Conservation (phyloP, 2,888 invertebrate genomes). For the Aporophyla lueneburgensis region DNA sequence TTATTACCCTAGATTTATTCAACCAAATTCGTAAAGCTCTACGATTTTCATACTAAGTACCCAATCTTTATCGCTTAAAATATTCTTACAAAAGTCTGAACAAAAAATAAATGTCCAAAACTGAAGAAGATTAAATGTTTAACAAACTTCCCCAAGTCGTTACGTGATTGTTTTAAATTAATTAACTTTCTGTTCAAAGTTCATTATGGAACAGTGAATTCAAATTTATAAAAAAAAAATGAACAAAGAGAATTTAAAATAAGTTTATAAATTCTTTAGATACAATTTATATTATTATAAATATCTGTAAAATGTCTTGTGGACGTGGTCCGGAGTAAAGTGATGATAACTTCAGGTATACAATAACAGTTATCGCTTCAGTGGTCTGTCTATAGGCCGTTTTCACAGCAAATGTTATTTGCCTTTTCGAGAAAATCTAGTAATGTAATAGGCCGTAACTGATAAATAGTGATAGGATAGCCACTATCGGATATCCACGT, state of each 20-base stretch:
- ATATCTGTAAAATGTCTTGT: not conserved
- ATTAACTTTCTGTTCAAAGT: constrained; percentile 50
- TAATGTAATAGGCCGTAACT: constrained; percentile 5
- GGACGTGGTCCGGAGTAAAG: not conserved
- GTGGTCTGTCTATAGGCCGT: constrained; percentile 10
- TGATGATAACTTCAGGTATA: not conserved
- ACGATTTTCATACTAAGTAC: not conserved
- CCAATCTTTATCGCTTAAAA: constrained; percentile 26
- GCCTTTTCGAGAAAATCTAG: constrained; percentile 14
- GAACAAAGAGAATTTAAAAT: constrained; percentile 3
- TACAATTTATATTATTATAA: not conserved
- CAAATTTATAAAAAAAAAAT: constrained; percentile 13
- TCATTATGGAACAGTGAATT: constrained; percentile 26
- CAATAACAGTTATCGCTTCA: not conserved
- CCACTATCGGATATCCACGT: not conserved
- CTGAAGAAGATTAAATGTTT: constrained; percentile 58
- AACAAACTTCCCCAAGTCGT: constrained; percentile 40
- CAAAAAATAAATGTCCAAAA: constrained; percentile 47
- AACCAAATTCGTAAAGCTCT: constrained; percentile 12
- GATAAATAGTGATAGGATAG: constrained; percentile 8
- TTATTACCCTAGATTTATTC: constrained; percentile 21
- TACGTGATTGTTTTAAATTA: constrained; percentile 58
- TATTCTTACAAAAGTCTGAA: constrained; percentile 19
- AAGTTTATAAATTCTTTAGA: not conserved
- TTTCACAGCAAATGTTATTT: constrained; percentile 21